Percentiles rank a stretch among this genome's conserved stretches.
phyloP scores from a whole-genome alignment of 2,113 vertebrate species.

The Albula goreensis region DNA sequence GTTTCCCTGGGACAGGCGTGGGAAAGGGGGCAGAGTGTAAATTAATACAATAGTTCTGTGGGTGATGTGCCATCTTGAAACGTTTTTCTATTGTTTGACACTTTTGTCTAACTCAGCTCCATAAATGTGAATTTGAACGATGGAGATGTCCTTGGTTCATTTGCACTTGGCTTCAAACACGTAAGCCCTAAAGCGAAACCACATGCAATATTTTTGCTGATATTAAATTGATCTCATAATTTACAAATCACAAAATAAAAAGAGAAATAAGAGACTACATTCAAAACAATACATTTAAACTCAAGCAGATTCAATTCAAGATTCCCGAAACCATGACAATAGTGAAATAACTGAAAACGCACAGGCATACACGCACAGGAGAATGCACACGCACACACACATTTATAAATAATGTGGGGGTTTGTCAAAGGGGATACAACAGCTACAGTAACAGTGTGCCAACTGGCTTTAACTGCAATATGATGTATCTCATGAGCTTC shows the following conservation, averaged over 20 bases:
- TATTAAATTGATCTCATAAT: too few relatives aligned
- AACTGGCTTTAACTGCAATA: slow-evolving; percentile 2
- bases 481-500: slow-evolving; percentile 12
- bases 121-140: not conserved
- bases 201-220: too few relatives aligned
- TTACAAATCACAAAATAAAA: not conserved
- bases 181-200: not conserved
- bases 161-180: not conserved
- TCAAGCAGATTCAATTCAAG: too few relatives aligned
- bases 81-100: not conserved
- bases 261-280: not conserved
- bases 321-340: not conserved
- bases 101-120: not conserved
- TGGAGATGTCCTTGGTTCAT: not conserved
- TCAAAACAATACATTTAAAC: too few relatives aligned
- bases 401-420: not conserved
- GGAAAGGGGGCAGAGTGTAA: slow-evolving; percentile 9
- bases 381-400: too few relatives aligned
- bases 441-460: not conserved
- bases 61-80: not conserved
- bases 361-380: not conserved
- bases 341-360: not conserved
- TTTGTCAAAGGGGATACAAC: not conserved
- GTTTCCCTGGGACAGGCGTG: slow-evolving; percentile 76
- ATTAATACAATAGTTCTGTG: not conserved